Evolutionary conservation across 2,797 vertebrate species (phyloP).

Genomic region (Centroberyx gerrardi): DNA sequence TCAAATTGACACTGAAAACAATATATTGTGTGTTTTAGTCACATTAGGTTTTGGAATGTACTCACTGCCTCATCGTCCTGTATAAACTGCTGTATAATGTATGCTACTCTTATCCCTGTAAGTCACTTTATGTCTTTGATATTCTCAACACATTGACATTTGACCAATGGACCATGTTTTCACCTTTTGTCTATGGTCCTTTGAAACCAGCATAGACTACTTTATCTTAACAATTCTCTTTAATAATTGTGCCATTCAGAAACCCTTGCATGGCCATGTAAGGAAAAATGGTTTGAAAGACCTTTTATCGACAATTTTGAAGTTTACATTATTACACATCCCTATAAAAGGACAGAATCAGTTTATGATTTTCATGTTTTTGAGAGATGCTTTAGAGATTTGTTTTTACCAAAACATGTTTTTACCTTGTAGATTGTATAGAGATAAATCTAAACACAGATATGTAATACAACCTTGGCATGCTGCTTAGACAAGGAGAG

Average conservation of each 20-base stretch:
- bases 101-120: slow-evolving; percentile 61
- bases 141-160: slow-evolving; percentile 62
- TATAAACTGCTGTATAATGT: slow-evolving; percentile 72
- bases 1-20: slow-evolving; percentile 43
- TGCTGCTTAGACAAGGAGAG: slow-evolving; percentile 87
- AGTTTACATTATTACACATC: slow-evolving; percentile 76
- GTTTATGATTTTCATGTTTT: slow-evolving; percentile 74
- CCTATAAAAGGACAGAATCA: slow-evolving; percentile 52
- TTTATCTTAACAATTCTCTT: slow-evolving; percentile 52
- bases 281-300: slow-evolving; percentile 46
- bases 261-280: slow-evolving; percentile 67
- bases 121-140: slow-evolving; percentile 62
- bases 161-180: slow-evolving; percentile 59
- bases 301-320: slow-evolving; percentile 65
- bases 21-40: slow-evolving; percentile 64
- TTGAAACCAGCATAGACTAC: slow-evolving; percentile 80
- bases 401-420: slow-evolving; percentile 80
- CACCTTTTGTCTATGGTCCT: slow-evolving; percentile 62
- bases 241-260: slow-evolving; percentile 64
- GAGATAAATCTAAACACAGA: slow-evolving; percentile 73
- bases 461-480: slow-evolving; percentile 87
- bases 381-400: slow-evolving; percentile 70
- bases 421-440: slow-evolving; percentile 82
- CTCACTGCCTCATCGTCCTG: slow-evolving; percentile 67
- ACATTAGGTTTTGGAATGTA: slow-evolving; percentile 59